Evolutionary conservation across 2,113 vertebrate genomes (phyloP).

Genomic region (Pterocles burchelli): DNA sequence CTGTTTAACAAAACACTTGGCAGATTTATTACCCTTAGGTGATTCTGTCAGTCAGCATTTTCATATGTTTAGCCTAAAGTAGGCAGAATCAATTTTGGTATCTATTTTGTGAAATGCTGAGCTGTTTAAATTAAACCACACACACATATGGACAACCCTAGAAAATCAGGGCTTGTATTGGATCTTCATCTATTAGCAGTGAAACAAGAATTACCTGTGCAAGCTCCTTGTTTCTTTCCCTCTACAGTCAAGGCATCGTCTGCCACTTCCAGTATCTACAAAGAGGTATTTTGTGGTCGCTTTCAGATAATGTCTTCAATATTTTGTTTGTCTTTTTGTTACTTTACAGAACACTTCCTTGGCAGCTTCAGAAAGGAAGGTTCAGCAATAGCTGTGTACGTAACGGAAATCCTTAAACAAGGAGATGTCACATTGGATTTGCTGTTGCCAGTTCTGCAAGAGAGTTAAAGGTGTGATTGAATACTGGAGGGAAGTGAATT

Average conservation of each 20-base stretch:
- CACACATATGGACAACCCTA: neutral
- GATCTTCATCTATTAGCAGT: constrained; percentile 17
- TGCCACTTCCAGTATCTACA: constrained; percentile 31
- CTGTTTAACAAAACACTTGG: constrained; percentile 78
- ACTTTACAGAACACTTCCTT: neutral
- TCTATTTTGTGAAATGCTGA: constrained; percentile 44
- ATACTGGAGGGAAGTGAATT: too few relatives aligned
- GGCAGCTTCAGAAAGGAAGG: neutral
- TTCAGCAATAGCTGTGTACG: neutral
- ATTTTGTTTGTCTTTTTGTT: neutral
- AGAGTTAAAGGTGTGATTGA: neutral
- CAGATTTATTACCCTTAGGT: constrained; percentile 74
- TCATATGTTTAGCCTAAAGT: constrained; percentile 40
- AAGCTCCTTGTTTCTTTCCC: constrained; percentile 24
- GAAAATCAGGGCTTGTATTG: constrained; percentile 17
- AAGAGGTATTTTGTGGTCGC: neutral
- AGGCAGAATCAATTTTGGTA: constrained; percentile 74
- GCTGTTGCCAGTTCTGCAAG: neutral
- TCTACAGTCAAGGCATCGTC: neutral
- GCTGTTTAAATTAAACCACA: constrained; percentile 37
- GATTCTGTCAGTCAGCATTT: constrained; percentile 77
- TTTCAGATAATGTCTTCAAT: neutral
- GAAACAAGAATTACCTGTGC: constrained; percentile 26
- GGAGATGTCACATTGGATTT: neutral
- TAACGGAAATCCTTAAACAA: neutral